These are phyloP conservation scores for Trichonephila inaurata DNA, from an alignment of 1,140 invertebrate species.

Conservation along the genomic window DNA sequence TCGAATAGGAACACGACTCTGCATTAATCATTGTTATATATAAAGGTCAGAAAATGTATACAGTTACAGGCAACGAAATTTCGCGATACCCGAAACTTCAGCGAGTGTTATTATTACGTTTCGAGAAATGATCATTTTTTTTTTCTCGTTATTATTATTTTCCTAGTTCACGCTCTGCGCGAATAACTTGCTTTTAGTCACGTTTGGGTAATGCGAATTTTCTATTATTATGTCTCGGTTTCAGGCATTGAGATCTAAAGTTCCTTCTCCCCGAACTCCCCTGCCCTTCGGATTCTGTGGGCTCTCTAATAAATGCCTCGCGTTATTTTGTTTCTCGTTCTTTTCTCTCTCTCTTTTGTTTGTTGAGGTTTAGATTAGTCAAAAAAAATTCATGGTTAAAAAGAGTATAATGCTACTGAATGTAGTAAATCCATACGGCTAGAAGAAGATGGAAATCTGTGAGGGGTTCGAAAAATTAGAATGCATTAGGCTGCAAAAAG, in stretches of 20 bases:
- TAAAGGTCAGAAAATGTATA: conserved; percentile 63
- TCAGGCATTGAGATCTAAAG: conserved; percentile 49
- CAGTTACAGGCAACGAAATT: conserved; percentile 46
- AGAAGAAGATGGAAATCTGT: no score
- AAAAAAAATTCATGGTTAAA: no score
- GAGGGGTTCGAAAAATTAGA: no score
- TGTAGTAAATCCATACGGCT: no score
- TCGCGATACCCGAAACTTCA: conserved; percentile 28
- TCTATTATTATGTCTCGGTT: conserved; percentile 37
- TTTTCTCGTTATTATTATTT: neutral
- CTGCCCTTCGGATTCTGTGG: neutral
- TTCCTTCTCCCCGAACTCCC: neutral
- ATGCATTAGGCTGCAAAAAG: no score
- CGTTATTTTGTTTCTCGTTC: neutral
- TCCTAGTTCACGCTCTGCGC: neutral
- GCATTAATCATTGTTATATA: conserved; percentile 76
- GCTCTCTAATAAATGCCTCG: neutral
- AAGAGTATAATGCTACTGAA: no score
- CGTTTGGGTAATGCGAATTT: conserved; percentile 28
- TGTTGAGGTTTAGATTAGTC: no score
- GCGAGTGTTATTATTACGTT: conserved; percentile 43
- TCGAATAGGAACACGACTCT: conserved; percentile 61
- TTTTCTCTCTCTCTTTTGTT: neutral
- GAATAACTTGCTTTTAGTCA: conserved; percentile 12
- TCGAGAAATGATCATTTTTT: conserved; percentile 2